Evolutionary conservation across 2,797 vertebrate genomes (phyloP).

Genomic region (Chelon labrosus): DNA sequence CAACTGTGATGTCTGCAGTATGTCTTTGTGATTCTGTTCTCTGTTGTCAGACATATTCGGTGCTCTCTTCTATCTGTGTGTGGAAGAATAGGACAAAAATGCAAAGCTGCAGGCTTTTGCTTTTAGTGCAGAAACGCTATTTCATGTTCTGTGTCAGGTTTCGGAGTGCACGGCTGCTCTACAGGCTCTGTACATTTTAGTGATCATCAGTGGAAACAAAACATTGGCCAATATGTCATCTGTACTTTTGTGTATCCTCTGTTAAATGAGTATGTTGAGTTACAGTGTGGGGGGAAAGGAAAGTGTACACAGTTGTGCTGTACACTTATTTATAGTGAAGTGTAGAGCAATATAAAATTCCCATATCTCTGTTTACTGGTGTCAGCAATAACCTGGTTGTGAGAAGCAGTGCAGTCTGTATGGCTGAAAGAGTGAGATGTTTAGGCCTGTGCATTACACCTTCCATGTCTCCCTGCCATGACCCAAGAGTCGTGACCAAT

Average conservation of each 20-base stretch:
- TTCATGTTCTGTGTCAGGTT: neutral
- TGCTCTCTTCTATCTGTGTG: neutral
- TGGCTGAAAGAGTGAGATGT: slow-evolving; percentile 6
- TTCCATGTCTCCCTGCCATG: slow-evolving; percentile 22
- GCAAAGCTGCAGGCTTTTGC: neutral
- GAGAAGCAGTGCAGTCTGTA: slow-evolving; percentile 14
- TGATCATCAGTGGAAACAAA: neutral
- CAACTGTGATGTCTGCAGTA: slow-evolving; percentile 7
- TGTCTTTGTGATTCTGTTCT: slow-evolving; percentile 15
- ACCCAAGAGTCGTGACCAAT: slow-evolving; percentile 32
- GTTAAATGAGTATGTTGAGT: neutral
- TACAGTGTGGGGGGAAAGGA: neutral
- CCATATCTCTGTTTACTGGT: slow-evolving; percentile 17
- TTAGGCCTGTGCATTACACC: slow-evolving; percentile 10
- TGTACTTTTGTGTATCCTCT: neutral
- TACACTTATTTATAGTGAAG: slow-evolving; percentile 7
- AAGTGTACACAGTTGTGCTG: neutral
- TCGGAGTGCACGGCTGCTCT: slow-evolving; percentile 1
- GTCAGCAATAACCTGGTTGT: neutral
- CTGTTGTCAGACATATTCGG: slow-evolving; percentile 16
- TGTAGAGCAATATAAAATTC: slow-evolving; percentile 25
- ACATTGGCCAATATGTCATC: neutral
- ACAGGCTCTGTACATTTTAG: neutral
- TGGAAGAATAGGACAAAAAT: neutral
- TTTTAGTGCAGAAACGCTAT: neutral